phyloP scores from a whole-genome alignment of 2,113 vertebrate genomes.

The Triplophysa siluroides region DNA sequence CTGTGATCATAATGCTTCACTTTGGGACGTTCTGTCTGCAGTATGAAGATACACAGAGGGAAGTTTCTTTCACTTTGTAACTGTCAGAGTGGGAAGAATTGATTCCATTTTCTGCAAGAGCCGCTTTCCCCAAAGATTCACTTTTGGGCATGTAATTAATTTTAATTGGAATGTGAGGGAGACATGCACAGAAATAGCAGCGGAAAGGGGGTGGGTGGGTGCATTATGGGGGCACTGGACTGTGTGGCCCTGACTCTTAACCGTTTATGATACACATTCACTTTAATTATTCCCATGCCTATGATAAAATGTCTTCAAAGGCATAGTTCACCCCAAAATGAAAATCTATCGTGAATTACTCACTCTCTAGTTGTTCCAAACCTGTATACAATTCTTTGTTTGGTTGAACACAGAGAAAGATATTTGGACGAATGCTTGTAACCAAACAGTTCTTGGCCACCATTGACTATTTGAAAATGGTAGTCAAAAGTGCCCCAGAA shows the following conservation, averaged over 20 bases:
- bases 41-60: not conserved
- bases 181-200: conserved; percentile 40
- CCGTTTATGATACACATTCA: not conserved
- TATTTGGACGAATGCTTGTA: too few species aligned
- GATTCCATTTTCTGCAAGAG: conserved; percentile 33
- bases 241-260: conserved; percentile 33
- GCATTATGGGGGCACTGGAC: not conserved
- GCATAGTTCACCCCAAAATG: too few species aligned
- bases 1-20: not conserved
- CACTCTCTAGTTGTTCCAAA: too few species aligned
- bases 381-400: too few species aligned
- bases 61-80: conserved; percentile 4
- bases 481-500: too few species aligned
- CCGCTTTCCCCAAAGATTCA: conserved; percentile 29
- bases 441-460: too few species aligned
- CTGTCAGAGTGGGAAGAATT: not conserved
- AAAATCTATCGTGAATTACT: too few species aligned
- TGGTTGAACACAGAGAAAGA: too few species aligned
- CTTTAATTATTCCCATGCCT: conserved; percentile 42
- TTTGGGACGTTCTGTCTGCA: not conserved
- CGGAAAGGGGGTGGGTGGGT: not conserved
- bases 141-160: conserved; percentile 54
- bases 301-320: conserved; percentile 43
- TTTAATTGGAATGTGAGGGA: conserved; percentile 60
- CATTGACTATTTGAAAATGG: too few species aligned